Evolutionary conservation across 2,888 invertebrate species (phyloP), one percentile per base, ranked within the genome.

Genomic region (Cecidostiba fungosa): DNA sequence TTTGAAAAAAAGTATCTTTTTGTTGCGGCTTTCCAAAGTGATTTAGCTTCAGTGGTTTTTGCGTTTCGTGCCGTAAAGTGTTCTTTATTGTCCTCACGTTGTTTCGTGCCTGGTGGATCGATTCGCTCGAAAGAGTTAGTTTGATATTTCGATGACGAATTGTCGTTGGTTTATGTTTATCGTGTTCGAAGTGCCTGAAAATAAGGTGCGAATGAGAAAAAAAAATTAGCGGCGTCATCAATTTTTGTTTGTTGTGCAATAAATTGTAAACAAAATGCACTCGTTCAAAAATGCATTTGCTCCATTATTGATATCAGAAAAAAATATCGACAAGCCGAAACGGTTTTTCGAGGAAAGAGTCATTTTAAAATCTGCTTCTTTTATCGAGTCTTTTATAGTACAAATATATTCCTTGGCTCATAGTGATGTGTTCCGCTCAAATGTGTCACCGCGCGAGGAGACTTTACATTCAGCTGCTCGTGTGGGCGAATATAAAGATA

Each of bases 401-500:
- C 47, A 79, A 70, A 19, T 8, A 16, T 0, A 19, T 29, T 50
- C 54, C 32, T 69, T 77, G 82, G 77, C 54, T 59, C n/a, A 4
- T 43, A 69, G 82, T 10, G 78, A 78, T 74, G 85, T 74, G 85
- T 79, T 54, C 73, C 82, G 76, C 50, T 74, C 78, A 39, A 72
- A 73, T 59, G 78, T 78, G 78, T 80, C 80, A 59, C 26, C 23
- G 76, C 70, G n/a, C n/a, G n/a, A n/a, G n/a, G 77, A 82, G 66
- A 77, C 72, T 77, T 80, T 80, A 77, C 72, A 80, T 76, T 77
- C 70, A 47, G 16, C 76, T 54, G 14, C 43, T 66, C n/a, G n/a
- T 66, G 69, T 79, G 70, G 66, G 29, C 50, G 76, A 80, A 80
- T 59, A 59, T 81, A 86, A 84, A 86, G 77, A 86, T 82, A 81